Evolutionary conservation across 2,113 vertebrate species (phyloP).

Genomic region (Ivindomyrus marchei): DNA sequence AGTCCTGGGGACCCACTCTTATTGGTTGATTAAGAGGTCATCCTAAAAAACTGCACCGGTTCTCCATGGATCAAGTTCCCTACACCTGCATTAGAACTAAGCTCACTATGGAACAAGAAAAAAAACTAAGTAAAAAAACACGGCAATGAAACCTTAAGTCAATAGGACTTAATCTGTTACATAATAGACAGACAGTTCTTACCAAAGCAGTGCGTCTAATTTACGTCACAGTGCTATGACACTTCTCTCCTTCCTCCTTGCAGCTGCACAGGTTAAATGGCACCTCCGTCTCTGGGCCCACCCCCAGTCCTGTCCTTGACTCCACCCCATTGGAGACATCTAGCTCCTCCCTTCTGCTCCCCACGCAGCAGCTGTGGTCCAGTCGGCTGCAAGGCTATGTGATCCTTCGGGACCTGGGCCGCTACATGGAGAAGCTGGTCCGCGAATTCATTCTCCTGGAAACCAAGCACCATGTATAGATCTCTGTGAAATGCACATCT

Average conservation of each 20-base stretch:
- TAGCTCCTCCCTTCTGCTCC: not conserved
- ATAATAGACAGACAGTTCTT: not conserved
- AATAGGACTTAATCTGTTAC: not conserved
- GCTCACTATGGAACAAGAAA: not conserved
- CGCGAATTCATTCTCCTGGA: constrained; percentile 58
- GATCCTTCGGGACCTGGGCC: constrained; percentile 59
- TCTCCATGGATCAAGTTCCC: not conserved
- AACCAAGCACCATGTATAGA: constrained; percentile 26
- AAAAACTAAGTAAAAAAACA: not conserved
- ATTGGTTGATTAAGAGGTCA: not conserved
- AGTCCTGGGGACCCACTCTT: not conserved
- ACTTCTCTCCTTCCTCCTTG: constrained; percentile 13
- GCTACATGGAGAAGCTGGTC: constrained; percentile 57
- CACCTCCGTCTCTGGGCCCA: not conserved
- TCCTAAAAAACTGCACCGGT: not conserved
- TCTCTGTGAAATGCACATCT: not conserved
- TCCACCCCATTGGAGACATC: not conserved
- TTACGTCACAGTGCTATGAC: not conserved
- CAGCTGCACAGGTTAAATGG: constrained; percentile 40
- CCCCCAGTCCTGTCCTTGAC: not conserved
- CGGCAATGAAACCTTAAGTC: not conserved
- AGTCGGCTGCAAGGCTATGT: constrained; percentile 56
- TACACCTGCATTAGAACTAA: not conserved
- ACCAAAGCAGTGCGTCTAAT: not conserved
- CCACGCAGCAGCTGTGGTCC: constrained; percentile 38